phyloP scores from a whole-genome alignment of 1,140 invertebrate species.

The Pollicipes pollicipes region DNA sequence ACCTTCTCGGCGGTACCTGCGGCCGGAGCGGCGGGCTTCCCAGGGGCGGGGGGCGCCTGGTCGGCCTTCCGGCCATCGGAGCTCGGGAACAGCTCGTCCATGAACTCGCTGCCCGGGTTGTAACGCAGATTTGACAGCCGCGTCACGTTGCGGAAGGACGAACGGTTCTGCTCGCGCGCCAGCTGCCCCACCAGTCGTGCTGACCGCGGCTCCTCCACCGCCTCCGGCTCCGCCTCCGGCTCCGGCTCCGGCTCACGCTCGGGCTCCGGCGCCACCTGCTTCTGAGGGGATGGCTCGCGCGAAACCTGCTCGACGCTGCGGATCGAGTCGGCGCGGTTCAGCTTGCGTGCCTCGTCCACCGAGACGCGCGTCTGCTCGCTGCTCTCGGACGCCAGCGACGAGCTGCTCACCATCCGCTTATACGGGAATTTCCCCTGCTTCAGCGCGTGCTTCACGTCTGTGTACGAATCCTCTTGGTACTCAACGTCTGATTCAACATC shows the following conservation, averaged over 20 bases:
- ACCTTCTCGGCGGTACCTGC: not conserved
- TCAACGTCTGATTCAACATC: too few species aligned
- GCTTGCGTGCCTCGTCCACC: not conserved
- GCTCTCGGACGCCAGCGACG: not conserved
- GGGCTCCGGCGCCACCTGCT: not conserved
- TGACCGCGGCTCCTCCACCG: not conserved
- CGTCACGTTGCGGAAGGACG: not conserved
- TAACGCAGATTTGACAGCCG: not conserved
- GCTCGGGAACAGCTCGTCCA: not conserved
- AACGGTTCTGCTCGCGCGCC: not conserved
- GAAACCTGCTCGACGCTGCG: not conserved
- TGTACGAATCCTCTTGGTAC: not conserved
- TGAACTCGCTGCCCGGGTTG: not conserved
- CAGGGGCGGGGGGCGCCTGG: not conserved
- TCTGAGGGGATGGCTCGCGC: not conserved
- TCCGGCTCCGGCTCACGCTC: too few species aligned
- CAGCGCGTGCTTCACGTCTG: not conserved
- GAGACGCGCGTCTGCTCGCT: too few species aligned
- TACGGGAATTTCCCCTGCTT: not conserved
- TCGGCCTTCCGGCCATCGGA: not conserved
- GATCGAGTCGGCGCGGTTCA: not conserved
- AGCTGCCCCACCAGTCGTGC: not conserved
- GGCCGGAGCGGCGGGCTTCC: not conserved
- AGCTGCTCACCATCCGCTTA: not conserved
- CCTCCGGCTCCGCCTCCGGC: not conserved